A percentile compares a stretch with the other conserved stretches of the same genome.
These are phyloP conservation scores for Exocentrus adspersus DNA, from an alignment of 2,888 invertebrate genomes.

Conservation along the genomic window DNA sequence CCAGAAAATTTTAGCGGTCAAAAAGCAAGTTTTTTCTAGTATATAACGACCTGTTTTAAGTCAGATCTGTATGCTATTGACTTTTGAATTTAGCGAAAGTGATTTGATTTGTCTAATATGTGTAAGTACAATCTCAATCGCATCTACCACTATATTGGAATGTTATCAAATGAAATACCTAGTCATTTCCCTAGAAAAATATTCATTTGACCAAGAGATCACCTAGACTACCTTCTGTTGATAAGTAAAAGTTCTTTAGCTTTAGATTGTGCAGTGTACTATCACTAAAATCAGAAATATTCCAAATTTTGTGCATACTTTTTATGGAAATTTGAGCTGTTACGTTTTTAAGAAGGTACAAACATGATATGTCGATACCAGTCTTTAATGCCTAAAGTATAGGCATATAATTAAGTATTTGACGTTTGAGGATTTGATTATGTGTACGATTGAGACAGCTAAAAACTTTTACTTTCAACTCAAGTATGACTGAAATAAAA, in stretches of 20 bases:
- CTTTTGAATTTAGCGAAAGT: neutral
- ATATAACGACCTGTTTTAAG: neutral
- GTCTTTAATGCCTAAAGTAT: constrained; percentile 2
- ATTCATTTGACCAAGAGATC: constrained; percentile 23
- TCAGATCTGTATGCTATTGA: neutral
- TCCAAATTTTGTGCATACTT: constrained; percentile 1
- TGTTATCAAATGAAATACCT: neutral
- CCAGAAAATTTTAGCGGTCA: neutral
- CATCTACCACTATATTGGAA: constrained; percentile 1
- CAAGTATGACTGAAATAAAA: neutral
- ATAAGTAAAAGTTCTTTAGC: constrained; percentile 9
- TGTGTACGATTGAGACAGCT: neutral
- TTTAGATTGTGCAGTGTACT: neutral
- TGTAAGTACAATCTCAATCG: constrained; percentile 7
- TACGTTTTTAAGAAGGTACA: constrained; percentile 15
- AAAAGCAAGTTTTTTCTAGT: neutral
- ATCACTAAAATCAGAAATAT: neutral
- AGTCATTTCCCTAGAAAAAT: neutral
- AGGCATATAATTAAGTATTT: neutral
- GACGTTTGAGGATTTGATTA: neutral
- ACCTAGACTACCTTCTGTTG: constrained; percentile 12
- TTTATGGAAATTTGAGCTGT: constrained; percentile 1
- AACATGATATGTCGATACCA: constrained; percentile 20
- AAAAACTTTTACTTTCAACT: constrained; percentile 15
- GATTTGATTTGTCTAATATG: constrained; percentile 4